phyloP scores from a whole-genome alignment of 1,140 invertebrate species.

The Nautilus pompilius region DNA sequence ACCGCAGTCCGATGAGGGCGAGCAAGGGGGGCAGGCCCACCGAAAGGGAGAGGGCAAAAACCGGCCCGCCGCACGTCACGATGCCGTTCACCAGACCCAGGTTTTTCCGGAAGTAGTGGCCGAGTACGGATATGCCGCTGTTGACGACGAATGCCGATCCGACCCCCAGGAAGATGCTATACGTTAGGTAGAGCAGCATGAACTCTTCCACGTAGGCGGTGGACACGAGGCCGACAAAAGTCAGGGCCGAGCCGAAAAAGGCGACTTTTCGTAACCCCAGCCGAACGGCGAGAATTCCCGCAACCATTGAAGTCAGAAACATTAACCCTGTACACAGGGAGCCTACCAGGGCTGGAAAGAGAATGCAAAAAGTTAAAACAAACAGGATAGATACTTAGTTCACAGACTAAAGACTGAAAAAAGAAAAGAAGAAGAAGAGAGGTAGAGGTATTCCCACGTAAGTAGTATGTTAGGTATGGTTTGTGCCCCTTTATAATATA shows the following conservation, averaged over 20 bases:
- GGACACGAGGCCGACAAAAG: constrained; percentile 70
- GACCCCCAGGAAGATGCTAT: constrained; percentile 79
- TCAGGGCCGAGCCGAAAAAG: constrained; percentile 76
- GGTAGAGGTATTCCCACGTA: too few species aligned
- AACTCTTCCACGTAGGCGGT: constrained; percentile 67
- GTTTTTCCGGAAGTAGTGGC: constrained; percentile 77
- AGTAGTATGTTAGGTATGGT: too few species aligned
- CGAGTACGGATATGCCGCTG: constrained; percentile 79
- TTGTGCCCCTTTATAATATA: too few species aligned
- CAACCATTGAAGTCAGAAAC: constrained; percentile 79
- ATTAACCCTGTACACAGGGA: constrained; percentile 80
- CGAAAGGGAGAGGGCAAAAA: constrained; percentile 78
- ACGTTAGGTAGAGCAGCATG: constrained; percentile 74
- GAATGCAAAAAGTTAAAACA: too few species aligned
- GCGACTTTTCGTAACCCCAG: constrained; percentile 77
- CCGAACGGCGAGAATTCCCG: constrained; percentile 77
- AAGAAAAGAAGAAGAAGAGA: too few species aligned
- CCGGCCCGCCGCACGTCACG: constrained; percentile 81
- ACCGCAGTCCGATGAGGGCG: constrained; percentile 60
- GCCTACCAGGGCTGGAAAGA: constrained; percentile 74
- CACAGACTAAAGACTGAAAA: too few species aligned
- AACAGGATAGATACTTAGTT: too few species aligned
- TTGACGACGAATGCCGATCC: constrained; percentile 86
- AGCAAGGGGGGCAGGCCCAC: constrained; percentile 67
- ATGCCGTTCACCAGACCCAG: constrained; percentile 83